Evolutionary conservation across 1,140 invertebrate genomes (phyloP), one percentile per base, ranked within the genome.

Genomic region (Luehdorfia chinensis): DNA sequence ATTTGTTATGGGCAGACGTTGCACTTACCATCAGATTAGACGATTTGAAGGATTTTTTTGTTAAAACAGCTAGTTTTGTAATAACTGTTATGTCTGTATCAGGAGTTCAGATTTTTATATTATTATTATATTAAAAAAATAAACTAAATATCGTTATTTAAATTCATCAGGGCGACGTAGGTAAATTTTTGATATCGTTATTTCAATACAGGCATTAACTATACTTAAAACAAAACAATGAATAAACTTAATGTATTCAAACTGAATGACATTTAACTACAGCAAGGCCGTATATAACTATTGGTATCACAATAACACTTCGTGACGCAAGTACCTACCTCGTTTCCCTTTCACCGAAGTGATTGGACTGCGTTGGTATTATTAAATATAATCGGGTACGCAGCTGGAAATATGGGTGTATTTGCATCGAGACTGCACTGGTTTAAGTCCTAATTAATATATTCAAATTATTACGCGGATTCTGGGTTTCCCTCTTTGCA

Each of bases 311-410:
- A 56, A 52, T 54, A 60, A 54, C 33, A 59, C 43, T 59, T 59
- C 61, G 57, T 77, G 76, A 80, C 77, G 73, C 62, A 68, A 75
- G 55, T 34, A 11, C 45, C 11, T 12, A 28, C 45, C 11, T 12
- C 2, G 54, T 59, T 68, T 76, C 59, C 77, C 77, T 80, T 80
- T 80, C 76, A 80, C 76, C 61, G 28, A 14, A 31, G 62, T 56
- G 19, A 71, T 67, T 71, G 62, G 64, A 47, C 55, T 34, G 37
- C 45, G 46, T 11, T 13, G 30, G 25, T 34, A 12, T 12, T 47
- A 23, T 34, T 37, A 47, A 31, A 41, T 28, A 51, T 41, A 51
- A 55, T 54, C 50, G 59, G 23, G 33, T n/a, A 37, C 14, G 11
- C 7, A 1, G 14, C 15, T 4, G 18, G 37, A 11, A 39, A 12